Base-by-base conservation (phyloP, 2,113 vertebrate species). In the Seriola dumerili region DNA sequence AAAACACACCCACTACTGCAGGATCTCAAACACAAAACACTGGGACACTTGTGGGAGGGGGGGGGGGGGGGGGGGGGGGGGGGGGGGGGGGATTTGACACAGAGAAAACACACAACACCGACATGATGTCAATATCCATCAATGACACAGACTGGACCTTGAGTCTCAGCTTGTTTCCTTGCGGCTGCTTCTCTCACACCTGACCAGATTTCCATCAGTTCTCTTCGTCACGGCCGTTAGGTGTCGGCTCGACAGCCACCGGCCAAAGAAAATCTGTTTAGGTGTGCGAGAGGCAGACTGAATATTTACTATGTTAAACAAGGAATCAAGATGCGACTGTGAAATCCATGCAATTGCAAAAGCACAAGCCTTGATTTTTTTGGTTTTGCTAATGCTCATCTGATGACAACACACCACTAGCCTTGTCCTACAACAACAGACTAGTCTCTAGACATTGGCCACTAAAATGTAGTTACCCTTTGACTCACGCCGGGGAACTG, bases 401-500 rank as follows among this genome's bases (percentile, higher is more conserved):
- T 65, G 62, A 71, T 50, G 55, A 62, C 48, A 55, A 63, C 80
- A 76, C 29, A 66, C 9, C 57, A 48, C 76, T 55, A 80, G 57
- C 38, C 58, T 59, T 14, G 4, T 17, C 76, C 87, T 86, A 83
- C 62, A 62, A 29, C 72, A 70, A 32, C 82, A 72, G 1, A 76
- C 80, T 72, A 70, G 42, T 58, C 67, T 77, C 81, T 85, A 29
- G 29, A 83, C 55, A 4, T 11, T 7, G 46, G 36, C 71, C 40
- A 40, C 78, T 59, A 76, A 63, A 13, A 23, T 32, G 68, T 82
- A 85, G 58, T 92, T 87, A 89, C 88, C 88, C 86, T 86, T 82
- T 86, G 81, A 88, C 72, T 83, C 70, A 90, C 62, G 25, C 81
- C 76, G 19, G 85, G 90, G 17, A 93, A 90, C 91, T 90, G 90